Conservation (phyloP, 2,797 vertebrate species). For the Pseudopleuronectes americanus region DNA sequence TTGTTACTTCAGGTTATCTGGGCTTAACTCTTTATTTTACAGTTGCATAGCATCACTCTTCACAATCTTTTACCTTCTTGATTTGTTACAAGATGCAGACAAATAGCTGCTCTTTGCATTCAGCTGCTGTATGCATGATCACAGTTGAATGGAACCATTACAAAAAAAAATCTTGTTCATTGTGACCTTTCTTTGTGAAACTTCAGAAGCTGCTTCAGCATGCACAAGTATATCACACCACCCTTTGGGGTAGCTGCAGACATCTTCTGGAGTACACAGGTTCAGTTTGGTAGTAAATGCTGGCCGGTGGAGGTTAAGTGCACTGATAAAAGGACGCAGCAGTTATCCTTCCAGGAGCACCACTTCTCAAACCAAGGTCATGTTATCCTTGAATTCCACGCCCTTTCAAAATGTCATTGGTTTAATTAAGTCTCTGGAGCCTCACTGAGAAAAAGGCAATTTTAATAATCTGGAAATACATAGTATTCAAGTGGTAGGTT, state of each 20-base stretch:
- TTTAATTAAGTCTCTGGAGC: constrained; percentile 78
- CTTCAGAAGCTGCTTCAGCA: not conserved
- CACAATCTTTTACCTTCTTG: constrained; percentile 10
- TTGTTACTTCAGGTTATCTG: not conserved
- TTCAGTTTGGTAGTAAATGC: constrained; percentile 40
- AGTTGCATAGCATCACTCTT: not conserved
- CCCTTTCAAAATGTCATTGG: constrained; percentile 57
- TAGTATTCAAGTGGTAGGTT: constrained; percentile 72
- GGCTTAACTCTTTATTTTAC: not conserved
- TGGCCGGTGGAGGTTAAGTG: constrained; percentile 50
- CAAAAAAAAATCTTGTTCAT: too few species aligned
- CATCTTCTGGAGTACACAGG: constrained; percentile 13
- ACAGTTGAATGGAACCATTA: constrained; percentile 8
- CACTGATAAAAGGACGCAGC: constrained; percentile 9
- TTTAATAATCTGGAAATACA: constrained; percentile 68
- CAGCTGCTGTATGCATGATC: not conserved
- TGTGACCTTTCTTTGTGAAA: constrained; percentile 43
- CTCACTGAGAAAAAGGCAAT: constrained; percentile 63
- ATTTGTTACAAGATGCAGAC: not conserved
- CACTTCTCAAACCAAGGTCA: constrained; percentile 58
- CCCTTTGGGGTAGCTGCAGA: constrained; percentile 14
- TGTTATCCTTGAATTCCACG: constrained; percentile 52
- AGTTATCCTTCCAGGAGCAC: constrained; percentile 31
- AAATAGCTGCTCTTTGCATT: constrained; percentile 7
- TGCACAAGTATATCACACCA: constrained; percentile 13